Percentiles rank a stretch among this genome's conserved stretches.
These are phyloP conservation scores for Caenorhabditis sulstoni DNA, from an alignment of 2,888 invertebrate species.

Conservation along the genomic window DNA sequence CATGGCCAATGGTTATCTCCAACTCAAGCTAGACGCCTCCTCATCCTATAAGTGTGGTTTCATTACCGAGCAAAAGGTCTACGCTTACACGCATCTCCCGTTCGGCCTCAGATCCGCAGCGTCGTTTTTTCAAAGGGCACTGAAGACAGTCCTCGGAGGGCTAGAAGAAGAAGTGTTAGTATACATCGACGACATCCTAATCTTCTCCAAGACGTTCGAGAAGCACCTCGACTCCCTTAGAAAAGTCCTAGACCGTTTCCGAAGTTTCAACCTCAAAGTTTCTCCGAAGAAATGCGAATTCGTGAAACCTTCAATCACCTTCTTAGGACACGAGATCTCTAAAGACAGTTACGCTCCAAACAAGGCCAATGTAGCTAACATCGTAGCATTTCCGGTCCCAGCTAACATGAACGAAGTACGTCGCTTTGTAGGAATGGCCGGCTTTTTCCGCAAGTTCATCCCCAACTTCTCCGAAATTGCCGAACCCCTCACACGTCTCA, in stretches of 20 bases:
- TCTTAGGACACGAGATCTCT: conserved; percentile 58
- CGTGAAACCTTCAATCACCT: conserved; percentile 16
- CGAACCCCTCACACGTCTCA: conserved; percentile 25
- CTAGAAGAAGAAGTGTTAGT: conserved; percentile 32
- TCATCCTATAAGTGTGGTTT: conserved; percentile 39
- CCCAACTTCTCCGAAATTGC: conserved; percentile 12
- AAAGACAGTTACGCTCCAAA: conserved; percentile 31
- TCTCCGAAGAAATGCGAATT: conserved; percentile 58
- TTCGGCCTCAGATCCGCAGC: conserved; percentile 58
- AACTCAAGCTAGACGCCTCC: conserved; percentile 34
- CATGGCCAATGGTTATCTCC: conserved; percentile 57
- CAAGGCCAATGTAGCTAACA: conserved; percentile 40
- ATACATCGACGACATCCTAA: conserved; percentile 61
- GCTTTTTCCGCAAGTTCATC: too few species aligned
- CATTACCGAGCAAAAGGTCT: conserved; percentile 34
- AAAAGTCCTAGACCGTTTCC: conserved; percentile 46
- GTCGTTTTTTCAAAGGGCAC: conserved; percentile 39
- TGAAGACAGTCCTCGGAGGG: conserved; percentile 42
- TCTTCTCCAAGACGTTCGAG: conserved; percentile 35
- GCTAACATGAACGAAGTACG: conserved; percentile 50
- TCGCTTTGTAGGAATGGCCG: conserved; percentile 35
- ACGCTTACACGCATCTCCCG: conserved; percentile 34
- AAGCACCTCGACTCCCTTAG: conserved; percentile 31
- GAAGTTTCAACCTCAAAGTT: conserved; percentile 48
- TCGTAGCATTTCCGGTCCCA: conserved; percentile 57